Evolutionary conservation across 2,888 invertebrate genomes (phyloP).

Genomic region (Atrina japonica): DNA sequence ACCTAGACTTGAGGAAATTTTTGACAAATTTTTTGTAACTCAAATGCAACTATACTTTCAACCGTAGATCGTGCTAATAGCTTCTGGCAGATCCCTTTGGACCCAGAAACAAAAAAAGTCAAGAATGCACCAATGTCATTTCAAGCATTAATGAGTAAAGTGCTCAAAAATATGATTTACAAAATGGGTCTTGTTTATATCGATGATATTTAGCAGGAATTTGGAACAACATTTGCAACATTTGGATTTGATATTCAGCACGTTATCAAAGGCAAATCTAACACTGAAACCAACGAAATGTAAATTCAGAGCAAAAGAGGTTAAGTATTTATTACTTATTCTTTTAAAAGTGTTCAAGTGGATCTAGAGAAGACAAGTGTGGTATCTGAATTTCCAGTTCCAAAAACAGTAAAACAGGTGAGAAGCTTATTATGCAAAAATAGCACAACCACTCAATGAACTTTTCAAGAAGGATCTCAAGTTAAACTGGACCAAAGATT

Average conservation of each 20-base stretch:
- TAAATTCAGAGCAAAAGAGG: constrained; percentile 38
- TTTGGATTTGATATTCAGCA: constrained; percentile 33
- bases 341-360: constrained; percentile 45
- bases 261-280: constrained; percentile 35
- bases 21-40: constrained; percentile 47
- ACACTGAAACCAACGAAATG: constrained; percentile 48
- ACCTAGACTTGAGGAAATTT: constrained; percentile 49
- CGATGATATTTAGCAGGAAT: constrained; percentile 49
- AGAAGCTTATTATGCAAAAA: constrained; percentile 26
- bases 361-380: constrained; percentile 43
- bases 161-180: constrained; percentile 38
- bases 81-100: too few species aligned
- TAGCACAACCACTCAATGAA: constrained; percentile 38
- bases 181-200: constrained; percentile 51
- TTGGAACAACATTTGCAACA: constrained; percentile 46
- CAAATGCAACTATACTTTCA: constrained; percentile 44
- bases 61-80: not conserved
- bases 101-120: too few species aligned
- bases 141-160: constrained; percentile 37
- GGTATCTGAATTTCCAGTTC: constrained; percentile 42
- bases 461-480: constrained; percentile 36
- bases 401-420: constrained; percentile 42
- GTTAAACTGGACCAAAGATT: constrained; percentile 43
- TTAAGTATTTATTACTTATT: constrained; percentile 50
- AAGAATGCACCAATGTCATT: constrained; percentile 14